Evolutionary conservation across 2,113 vertebrate genomes (phyloP).

Genomic region (Lepus americanus): DNA sequence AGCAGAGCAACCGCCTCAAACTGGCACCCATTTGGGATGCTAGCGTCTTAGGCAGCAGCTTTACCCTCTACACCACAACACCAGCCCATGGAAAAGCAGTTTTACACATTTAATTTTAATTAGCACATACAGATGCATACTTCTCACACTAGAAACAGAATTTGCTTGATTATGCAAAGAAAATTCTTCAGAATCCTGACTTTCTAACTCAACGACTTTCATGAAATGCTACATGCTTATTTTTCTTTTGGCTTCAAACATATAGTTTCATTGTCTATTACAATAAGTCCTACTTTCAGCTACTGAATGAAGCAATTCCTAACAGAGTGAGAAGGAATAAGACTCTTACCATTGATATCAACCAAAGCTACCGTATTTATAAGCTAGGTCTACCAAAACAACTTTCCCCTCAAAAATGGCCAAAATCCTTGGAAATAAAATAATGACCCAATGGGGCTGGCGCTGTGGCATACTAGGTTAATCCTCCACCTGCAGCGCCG

Average conservation of each 20-base stretch:
- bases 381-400: conserved; percentile 37
- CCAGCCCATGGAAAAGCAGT: background rate
- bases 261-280: conserved; percentile 37
- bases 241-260: conserved; percentile 43
- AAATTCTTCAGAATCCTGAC: conserved; percentile 24
- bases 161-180: conserved; percentile 54
- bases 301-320: conserved; percentile 15
- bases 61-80: background rate
- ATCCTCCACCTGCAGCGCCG: no score
- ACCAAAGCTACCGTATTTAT: background rate
- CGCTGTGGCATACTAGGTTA: no score
- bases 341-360: conserved; percentile 26
- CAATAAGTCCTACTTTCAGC: background rate
- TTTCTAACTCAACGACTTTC: conserved; percentile 11
- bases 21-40: no score
- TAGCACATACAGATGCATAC: background rate
- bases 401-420: conserved; percentile 34
- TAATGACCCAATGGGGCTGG: background rate
- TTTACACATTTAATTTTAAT: conserved; percentile 43
- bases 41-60: no score
- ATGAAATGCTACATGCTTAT: background rate
- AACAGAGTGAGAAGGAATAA: background rate
- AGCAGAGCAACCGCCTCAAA: no score
- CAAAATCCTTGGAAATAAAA: conserved; percentile 72
- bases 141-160: conserved; percentile 53